phyloP scores from a whole-genome alignment of 2,113 vertebrate species.

The Thomomys bottae region DNA sequence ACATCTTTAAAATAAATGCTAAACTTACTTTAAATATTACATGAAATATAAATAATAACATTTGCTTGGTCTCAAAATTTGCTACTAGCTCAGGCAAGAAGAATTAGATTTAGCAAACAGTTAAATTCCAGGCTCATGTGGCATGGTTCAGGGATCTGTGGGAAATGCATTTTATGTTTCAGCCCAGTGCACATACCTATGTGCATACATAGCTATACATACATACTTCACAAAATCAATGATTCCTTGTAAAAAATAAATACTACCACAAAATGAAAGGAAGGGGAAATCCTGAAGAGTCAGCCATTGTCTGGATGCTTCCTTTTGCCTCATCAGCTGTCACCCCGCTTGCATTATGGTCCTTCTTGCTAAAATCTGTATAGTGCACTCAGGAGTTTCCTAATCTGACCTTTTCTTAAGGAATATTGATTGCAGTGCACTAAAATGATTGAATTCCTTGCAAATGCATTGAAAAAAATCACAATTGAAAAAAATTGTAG shows the following conservation, averaged over 20 bases:
- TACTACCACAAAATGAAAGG: background rate
- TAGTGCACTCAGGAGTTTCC: background rate
- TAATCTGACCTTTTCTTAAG: background rate
- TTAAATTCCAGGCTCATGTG: background rate
- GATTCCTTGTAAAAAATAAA: background rate
- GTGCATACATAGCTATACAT: too few relatives aligned
- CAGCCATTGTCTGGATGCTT: background rate
- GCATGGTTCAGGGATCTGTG: background rate
- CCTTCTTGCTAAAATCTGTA: background rate
- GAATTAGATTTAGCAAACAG: background rate
- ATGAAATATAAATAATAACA: background rate
- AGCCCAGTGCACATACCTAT: background rate
- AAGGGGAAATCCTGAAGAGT: background rate
- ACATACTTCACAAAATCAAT: background rate
- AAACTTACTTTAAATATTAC: background rate
- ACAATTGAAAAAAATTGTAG: slow-evolving; percentile 12
- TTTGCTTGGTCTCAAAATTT: background rate
- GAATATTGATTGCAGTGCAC: background rate
- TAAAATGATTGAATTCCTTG: background rate
- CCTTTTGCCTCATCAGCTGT: background rate
- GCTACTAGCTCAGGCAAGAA: background rate
- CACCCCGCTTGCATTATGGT: background rate
- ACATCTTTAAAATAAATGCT: slow-evolving; percentile 16
- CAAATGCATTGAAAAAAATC: background rate
- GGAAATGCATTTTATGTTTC: background rate